Conservation (phyloP, 2,113 vertebrate genomes). For the Bubo bubo region DNA sequence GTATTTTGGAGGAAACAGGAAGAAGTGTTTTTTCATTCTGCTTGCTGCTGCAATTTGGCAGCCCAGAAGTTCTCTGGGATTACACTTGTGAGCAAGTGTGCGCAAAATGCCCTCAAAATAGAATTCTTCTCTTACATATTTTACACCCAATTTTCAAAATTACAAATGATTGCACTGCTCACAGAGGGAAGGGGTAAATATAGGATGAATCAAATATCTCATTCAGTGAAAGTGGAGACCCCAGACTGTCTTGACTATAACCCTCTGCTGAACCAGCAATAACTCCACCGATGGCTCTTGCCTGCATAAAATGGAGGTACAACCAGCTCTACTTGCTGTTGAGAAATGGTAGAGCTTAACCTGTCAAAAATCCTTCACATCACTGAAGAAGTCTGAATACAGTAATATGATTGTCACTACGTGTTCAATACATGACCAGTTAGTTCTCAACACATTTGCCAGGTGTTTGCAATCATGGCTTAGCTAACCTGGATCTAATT, state of each 20-base stretch:
- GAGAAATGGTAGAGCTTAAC: not conserved
- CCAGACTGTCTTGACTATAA: not conserved
- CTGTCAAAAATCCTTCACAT: not conserved
- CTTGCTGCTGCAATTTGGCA: not conserved
- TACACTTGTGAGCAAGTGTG: not conserved
- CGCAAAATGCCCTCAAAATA: not conserved
- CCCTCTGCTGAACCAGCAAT: not conserved
- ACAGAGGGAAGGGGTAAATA: not conserved
- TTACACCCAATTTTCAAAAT: not conserved
- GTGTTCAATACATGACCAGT: not conserved
- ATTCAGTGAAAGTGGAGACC: not conserved
- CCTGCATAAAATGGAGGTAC: not conserved
- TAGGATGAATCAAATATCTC: not conserved
- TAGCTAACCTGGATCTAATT: not conserved
- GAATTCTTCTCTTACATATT: not conserved
- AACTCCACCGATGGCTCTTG: not conserved
- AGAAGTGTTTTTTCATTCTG: not conserved
- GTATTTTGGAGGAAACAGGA: slow-evolving; percentile 27
- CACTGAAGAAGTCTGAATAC: not conserved
- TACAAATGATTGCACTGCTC: not conserved
- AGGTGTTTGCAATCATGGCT: not conserved
- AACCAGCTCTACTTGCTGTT: not conserved
- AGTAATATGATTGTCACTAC: not conserved
- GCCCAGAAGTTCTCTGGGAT: not conserved
- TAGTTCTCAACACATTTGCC: not conserved